Evolutionary conservation across 1,140 invertebrate genomes (phyloP).

Genomic region (Gonioctena quinquepunctata): DNA sequence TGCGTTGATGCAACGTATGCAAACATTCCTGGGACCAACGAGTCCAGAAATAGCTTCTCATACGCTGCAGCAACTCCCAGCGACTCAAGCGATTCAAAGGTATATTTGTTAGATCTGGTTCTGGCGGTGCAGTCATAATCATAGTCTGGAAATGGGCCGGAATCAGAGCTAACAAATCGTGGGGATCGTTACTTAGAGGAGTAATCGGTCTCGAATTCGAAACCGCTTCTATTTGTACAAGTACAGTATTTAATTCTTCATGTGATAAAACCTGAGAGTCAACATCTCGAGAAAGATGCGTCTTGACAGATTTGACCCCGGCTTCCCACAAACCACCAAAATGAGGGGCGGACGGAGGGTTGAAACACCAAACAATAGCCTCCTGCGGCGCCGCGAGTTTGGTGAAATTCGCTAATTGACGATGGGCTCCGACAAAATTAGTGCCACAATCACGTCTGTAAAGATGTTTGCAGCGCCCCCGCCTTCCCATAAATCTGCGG

Average conservation of each 20-base stretch:
- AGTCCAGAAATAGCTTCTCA: background rate
- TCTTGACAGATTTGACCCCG: conserved; percentile 20
- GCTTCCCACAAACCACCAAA: conserved; percentile 23
- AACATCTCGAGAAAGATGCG: conserved; percentile 12
- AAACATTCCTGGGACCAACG: background rate
- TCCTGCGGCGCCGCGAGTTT: background rate
- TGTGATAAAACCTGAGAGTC: conserved; percentile 1
- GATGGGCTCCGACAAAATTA: too few relatives aligned
- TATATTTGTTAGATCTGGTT: background rate
- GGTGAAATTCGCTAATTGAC: conserved; percentile 14
- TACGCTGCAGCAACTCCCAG: background rate
- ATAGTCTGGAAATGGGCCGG: conserved; percentile 7
- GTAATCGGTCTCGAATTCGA: conserved; percentile 17
- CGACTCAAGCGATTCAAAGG: background rate
- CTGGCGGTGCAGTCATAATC: background rate
- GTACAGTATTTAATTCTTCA: too few relatives aligned
- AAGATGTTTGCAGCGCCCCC: too few relatives aligned
- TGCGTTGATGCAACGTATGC: background rate
- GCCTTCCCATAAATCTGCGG: too few relatives aligned
- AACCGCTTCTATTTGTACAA: conserved; percentile 17
- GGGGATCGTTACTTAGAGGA: background rate
- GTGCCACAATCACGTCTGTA: too few relatives aligned
- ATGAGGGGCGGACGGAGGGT: background rate
- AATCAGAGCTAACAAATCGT: conserved; percentile 5
- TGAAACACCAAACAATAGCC: background rate